Evolutionary conservation across 1,140 invertebrate species (phyloP), one percentile per base, ranked within the genome.

Genomic region (Gerris buenoi): DNA sequence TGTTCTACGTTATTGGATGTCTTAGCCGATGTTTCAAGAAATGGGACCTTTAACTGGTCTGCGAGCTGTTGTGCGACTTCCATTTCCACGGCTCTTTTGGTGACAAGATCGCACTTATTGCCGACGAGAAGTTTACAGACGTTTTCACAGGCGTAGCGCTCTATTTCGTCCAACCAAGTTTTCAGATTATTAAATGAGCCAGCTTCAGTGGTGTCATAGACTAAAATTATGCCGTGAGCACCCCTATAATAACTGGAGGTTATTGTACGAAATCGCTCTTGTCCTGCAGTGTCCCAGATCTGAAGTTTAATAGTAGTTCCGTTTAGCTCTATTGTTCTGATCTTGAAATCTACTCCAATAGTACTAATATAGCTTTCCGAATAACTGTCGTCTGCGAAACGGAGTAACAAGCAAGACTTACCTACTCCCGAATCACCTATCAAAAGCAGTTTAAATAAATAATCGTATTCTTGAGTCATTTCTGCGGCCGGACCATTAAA

Each of bases 361-460:
- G 67, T 68, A 27, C 64, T 65, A 25, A 68, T 68, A 33, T 68
- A 68, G 14, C 27, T 46, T 64, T 68, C 67, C 1, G 67, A 68
- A 63, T 68, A 68, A 14, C 27, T 57, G 46, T 68, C 67, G 56
- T 68, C 88, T 65, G 97, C 95, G 83, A 99, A 99, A 82, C 97
- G 85, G 66, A 99, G 83, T 66, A 99, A 81, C 66, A 99, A 84
- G 83, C 97, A 99, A 33, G 96, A 98, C 77, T 99, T 99, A 77
- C 97, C 97, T 75, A 99, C 97, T 72, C 97, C 97, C 70, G 96
- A 98, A 78, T 99, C 97, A 73, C 97, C 97, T 83, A 99, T 99
- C 75, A 99, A 83, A 70, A 99, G 85, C 68, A 99, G 84, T 87
- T 99, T 99, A 82, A 99, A 99, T 75, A 99, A 82, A 81, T 99